Conservation (phyloP, 2,113 vertebrate species). For the Corvus hawaiiensis region DNA sequence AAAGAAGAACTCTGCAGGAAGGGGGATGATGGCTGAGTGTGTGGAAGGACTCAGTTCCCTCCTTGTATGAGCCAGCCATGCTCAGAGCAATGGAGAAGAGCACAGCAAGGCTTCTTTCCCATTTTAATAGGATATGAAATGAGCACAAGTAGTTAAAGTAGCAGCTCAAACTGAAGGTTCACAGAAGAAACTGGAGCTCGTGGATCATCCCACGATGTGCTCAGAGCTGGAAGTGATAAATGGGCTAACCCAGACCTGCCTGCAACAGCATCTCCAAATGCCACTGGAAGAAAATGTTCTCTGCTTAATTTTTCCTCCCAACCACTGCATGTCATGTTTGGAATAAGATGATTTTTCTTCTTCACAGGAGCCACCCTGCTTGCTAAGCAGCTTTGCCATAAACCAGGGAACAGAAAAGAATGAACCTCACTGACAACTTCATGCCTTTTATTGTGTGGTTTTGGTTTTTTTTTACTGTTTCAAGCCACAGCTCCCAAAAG, state of each 20-base stretch:
- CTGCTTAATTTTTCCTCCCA: not conserved
- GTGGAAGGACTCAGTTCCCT: not conserved
- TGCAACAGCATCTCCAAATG: not conserved
- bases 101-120: not conserved
- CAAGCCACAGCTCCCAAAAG: not conserved
- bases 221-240: not conserved
- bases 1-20: not conserved
- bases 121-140: not conserved
- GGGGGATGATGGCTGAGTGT: accelerated
- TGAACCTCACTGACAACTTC: not conserved
- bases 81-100: not conserved
- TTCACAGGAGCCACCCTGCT: not conserved
- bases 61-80: not conserved
- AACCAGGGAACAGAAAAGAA: not conserved
- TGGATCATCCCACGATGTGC: not conserved
- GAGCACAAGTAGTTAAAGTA: not conserved
- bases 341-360: not conserved
- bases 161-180: not conserved
- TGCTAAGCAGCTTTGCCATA: not conserved
- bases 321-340: not conserved
- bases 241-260: not conserved
- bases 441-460: not conserved
- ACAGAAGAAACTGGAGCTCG: not conserved
- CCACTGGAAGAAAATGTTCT: not conserved
- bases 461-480: not conserved